A percentile compares a stretch with the other conserved stretches of the same genome.
Evolutionary conservation across 2,888 invertebrate genomes (phyloP).

Genomic region (Choreutis nemorana): DNA sequence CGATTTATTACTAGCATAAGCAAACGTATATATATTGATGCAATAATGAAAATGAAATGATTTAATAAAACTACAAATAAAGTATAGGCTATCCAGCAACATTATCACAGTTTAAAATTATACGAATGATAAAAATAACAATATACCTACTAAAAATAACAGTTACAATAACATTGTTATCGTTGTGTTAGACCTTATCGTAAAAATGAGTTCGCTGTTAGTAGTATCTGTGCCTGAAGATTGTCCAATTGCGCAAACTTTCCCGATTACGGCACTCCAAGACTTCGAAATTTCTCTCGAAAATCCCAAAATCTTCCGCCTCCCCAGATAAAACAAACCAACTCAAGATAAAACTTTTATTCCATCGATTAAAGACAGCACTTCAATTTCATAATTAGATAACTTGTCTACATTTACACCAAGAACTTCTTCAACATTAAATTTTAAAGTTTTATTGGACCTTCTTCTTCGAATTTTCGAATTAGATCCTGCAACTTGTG

Average conservation of each 20-base stretch:
- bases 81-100: too few species aligned
- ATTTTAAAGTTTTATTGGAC: too few species aligned
- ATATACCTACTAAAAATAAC: neutral
- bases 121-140: neutral
- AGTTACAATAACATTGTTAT: constrained; percentile 12
- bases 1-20: too few species aligned
- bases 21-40: too few species aligned
- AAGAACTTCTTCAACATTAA: too few species aligned
- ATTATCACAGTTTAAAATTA: too few species aligned
- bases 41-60: too few species aligned
- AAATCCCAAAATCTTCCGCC: constrained; percentile 20
- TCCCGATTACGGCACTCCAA: constrained; percentile 34
- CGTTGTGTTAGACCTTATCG: constrained; percentile 21
- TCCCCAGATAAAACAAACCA: constrained; percentile 19
- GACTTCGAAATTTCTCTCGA: constrained; percentile 28
- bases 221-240: constrained; percentile 28
- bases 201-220: constrained; percentile 30
- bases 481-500: constrained; percentile 20
- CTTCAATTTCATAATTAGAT: neutral
- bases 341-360: constrained; percentile 31
- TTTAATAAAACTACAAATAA: too few species aligned
- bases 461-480: too few species aligned
- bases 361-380: constrained; percentile 19
- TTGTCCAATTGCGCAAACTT: constrained; percentile 43
- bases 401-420: too few species aligned